A percentile compares a stretch with the other conserved stretches of the same genome.
Evolutionary conservation across 2,888 invertebrate species (phyloP).

Genomic region (Temnothorax ravouxi): DNA sequence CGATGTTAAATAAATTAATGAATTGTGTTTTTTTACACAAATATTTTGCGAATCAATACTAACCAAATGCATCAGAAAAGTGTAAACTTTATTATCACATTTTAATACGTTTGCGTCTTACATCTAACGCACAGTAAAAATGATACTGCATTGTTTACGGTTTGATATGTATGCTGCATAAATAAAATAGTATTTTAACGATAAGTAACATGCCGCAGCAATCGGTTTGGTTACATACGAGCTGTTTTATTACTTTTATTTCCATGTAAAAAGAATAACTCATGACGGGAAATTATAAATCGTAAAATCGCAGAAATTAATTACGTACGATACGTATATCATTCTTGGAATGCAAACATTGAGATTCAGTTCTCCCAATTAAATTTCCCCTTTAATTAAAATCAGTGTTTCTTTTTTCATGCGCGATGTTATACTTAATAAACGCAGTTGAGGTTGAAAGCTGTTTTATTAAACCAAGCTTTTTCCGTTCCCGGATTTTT

Average conservation of each 20-base stretch:
- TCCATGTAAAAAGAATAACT: background rate
- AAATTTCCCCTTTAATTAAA: background rate
- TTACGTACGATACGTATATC: background rate
- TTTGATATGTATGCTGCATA: background rate
- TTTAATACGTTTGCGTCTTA: conserved; percentile 1
- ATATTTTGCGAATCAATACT: conserved; percentile 13
- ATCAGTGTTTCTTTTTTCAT: background rate
- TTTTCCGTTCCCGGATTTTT: background rate
- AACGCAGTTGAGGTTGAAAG: conserved; percentile 15
- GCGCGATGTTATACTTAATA: conserved; percentile 35
- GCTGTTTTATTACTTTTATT: background rate
- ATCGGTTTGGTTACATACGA: background rate
- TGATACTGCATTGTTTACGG: background rate
- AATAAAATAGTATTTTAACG: conserved; percentile 34
- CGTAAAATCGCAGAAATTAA: conserved; percentile 1
- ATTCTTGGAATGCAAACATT: conserved; percentile 12
- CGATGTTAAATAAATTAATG: conserved; percentile 6
- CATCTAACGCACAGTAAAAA: conserved; percentile 5
- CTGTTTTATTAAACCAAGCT: background rate
- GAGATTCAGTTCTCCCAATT: conserved; percentile 1
- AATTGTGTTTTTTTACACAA: conserved; percentile 22
- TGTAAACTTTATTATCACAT: conserved; percentile 19
- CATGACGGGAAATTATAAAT: background rate
- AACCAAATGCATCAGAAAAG: conserved; percentile 16
- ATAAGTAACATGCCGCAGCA: conserved; percentile 12